Conservation (phyloP, 2,797 vertebrate species). For the Parambassis ranga region DNA sequence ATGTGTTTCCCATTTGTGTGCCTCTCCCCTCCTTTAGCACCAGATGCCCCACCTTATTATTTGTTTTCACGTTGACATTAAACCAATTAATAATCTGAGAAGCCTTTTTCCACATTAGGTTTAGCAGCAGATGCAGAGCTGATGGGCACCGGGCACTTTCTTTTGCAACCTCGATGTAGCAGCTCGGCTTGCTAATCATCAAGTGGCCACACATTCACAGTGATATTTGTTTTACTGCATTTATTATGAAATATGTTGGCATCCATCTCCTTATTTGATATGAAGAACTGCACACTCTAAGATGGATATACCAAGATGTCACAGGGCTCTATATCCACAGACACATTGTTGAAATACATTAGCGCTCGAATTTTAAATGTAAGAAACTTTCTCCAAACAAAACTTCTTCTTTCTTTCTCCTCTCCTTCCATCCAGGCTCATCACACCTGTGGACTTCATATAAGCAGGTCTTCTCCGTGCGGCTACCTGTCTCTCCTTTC, state of each 20-base stretch:
- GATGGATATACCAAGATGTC: too few relatives aligned
- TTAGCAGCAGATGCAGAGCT: constrained; percentile 43
- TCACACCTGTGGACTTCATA: constrained; percentile 39
- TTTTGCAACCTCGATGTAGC: neutral
- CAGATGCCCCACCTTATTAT: constrained; percentile 28
- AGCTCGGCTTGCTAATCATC: neutral
- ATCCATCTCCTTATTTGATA: too few relatives aligned
- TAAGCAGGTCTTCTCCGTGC: neutral
- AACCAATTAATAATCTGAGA: constrained; percentile 33
- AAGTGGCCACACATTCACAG: neutral
- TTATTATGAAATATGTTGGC: too few relatives aligned
- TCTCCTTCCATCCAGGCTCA: constrained; percentile 3
- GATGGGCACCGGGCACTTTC: neutral
- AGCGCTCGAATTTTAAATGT: neutral
- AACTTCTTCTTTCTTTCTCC: constrained; percentile 14
- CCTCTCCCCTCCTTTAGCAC: neutral
- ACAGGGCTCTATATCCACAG: too few relatives aligned
- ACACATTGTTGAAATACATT: too few relatives aligned
- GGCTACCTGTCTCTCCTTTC: neutral
- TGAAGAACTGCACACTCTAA: too few relatives aligned
- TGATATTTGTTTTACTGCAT: neutral
- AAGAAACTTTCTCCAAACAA: neutral
- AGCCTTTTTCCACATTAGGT: constrained; percentile 36
- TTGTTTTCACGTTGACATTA: constrained; percentile 37
- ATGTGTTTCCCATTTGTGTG: constrained; percentile 46